Percentiles rank a stretch among this genome's conserved stretches.
phyloP scores from a whole-genome alignment of 2,113 vertebrate species.

The Pseudopodoces humilis region DNA sequence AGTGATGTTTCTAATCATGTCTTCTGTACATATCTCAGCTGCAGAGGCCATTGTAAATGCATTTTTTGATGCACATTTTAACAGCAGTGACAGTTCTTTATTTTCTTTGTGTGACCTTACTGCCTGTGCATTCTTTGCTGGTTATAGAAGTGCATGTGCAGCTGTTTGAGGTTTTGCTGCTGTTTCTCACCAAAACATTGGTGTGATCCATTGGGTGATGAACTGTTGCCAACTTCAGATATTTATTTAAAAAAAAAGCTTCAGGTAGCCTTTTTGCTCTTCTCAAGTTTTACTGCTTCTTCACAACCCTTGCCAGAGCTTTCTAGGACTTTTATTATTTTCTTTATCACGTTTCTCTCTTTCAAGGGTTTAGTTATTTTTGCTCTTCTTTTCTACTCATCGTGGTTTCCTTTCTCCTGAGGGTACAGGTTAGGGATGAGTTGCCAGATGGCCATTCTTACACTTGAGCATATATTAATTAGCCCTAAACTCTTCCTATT shows the following conservation, averaged over 20 bases:
- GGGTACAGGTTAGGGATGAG: not conserved
- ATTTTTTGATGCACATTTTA: not conserved
- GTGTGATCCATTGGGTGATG: not conserved
- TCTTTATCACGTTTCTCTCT: not conserved
- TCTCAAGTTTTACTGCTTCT: not conserved
- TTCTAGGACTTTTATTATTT: not conserved
- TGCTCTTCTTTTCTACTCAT: not conserved
- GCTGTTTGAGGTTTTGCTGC: not conserved
- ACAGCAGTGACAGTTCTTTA: not conserved
- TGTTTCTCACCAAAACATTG: not conserved
- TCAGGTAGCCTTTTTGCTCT: not conserved
- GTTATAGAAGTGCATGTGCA: not conserved
- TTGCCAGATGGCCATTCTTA: constrained; percentile 34
- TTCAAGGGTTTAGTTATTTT: not conserved
- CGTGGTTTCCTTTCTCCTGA: not conserved
- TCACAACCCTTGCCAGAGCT: not conserved
- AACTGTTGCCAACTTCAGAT: not conserved
- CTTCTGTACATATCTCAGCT: fast-evolving
- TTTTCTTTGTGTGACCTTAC: not conserved
- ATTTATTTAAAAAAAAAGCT: not conserved
- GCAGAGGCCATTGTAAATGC: not conserved
- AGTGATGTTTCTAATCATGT: not conserved
- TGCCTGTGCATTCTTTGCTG: not conserved
- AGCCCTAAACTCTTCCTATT: not conserved
- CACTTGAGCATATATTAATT: constrained; percentile 6